Conservation (phyloP, 2,113 vertebrate genomes). For the Oncorhynchus mykiss region DNA sequence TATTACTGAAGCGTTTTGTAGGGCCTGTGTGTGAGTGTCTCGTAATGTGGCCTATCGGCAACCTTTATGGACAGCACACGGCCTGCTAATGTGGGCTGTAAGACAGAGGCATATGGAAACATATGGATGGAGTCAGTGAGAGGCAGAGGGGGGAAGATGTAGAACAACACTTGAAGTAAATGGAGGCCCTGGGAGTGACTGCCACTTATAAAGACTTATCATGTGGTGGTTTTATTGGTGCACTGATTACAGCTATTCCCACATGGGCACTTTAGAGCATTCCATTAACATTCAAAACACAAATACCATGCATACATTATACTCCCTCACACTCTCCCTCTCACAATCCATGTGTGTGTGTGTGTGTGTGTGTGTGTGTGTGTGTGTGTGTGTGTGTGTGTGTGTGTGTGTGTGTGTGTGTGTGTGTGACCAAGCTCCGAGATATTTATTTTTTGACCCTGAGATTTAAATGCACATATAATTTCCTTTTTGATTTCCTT, state of each 20-base stretch:
- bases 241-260: slow-evolving; percentile 93
- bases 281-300: slow-evolving; percentile 96
- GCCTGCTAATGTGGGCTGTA: not conserved
- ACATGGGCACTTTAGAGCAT: slow-evolving; percentile 87
- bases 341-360: not conserved
- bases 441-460: too few species aligned
- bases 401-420: not conserved
- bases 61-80: slow-evolving; percentile 41
- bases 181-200: slow-evolving; percentile 85
- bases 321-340: slow-evolving; percentile 39
- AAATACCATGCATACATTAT: slow-evolving; percentile 82
- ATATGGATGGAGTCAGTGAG: slow-evolving; percentile 38
- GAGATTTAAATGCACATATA: too few species aligned
- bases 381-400: not conserved
- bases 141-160: slow-evolving; percentile 17
- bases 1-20: not conserved
- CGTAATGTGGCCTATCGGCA: slow-evolving; percentile 9
- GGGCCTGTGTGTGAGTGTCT: slow-evolving; percentile 13
- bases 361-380: not conserved
- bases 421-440: too few species aligned
- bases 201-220: slow-evolving; percentile 86
- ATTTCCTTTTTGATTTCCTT: too few species aligned
- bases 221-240: slow-evolving; percentile 88
- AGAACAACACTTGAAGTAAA: slow-evolving; percentile 67
- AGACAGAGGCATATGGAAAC: slow-evolving; percentile 50